A percentile compares a stretch with the other conserved stretches of the same genome.
Evolutionary conservation across 2,113 vertebrate species (phyloP).

Genomic region (Prunella fulvescens): DNA sequence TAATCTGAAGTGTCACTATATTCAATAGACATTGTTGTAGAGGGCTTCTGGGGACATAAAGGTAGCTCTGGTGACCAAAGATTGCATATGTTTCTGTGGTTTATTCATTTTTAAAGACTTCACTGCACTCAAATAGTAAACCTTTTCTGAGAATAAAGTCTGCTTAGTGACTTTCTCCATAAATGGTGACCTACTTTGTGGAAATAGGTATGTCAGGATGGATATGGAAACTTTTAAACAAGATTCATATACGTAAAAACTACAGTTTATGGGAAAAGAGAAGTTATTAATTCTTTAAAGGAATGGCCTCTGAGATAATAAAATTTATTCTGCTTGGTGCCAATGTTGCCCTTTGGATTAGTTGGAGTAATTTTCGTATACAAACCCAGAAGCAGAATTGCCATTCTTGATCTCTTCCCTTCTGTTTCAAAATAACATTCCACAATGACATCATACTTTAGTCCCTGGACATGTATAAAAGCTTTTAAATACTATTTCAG

Average conservation of each 20-base stretch:
- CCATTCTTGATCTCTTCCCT: background rate
- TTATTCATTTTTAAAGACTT: slow-evolving; percentile 20
- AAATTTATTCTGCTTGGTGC: background rate
- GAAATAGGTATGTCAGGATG: background rate
- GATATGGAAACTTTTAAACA: background rate
- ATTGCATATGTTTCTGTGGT: background rate
- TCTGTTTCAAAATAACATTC: background rate
- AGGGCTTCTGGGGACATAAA: background rate
- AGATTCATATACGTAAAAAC: background rate
- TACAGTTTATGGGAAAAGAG: background rate
- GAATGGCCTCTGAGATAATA: background rate
- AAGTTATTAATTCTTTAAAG: background rate
- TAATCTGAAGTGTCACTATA: slow-evolving; percentile 36
- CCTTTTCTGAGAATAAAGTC: background rate
- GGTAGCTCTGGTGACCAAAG: background rate
- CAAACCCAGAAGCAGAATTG: background rate
- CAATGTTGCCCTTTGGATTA: background rate
- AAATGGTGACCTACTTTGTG: background rate
- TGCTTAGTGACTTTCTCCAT: background rate
- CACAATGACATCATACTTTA: background rate
- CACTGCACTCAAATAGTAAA: background rate
- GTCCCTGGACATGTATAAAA: background rate
- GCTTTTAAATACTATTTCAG: background rate
- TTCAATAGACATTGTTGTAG: background rate
- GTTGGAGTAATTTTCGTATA: background rate